A percentile compares a stretch with the other conserved stretches of the same genome.
Evolutionary conservation across 2,888 invertebrate species (phyloP).

Genomic region (Nowickia ferox): DNA sequence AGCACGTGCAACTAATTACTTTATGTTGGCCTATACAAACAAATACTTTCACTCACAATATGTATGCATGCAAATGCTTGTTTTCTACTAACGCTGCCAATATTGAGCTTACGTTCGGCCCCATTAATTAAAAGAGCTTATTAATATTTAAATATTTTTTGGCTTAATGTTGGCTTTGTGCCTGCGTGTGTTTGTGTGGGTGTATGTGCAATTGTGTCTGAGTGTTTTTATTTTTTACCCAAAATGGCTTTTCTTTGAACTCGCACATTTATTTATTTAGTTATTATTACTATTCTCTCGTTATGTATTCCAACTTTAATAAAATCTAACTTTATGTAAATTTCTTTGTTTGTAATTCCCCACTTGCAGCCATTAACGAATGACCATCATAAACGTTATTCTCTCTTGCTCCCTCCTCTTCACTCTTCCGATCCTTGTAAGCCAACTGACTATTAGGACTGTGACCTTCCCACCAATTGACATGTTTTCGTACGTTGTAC

Average conservation of each 20-base stretch:
- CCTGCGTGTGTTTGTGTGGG: not conserved
- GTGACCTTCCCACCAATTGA: constrained; percentile 29
- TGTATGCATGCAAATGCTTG: too few relatives aligned
- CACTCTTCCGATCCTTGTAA: not conserved
- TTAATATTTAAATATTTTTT: not conserved
- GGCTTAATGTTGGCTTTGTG: not conserved
- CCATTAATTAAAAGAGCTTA: not conserved
- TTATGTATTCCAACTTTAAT: constrained; percentile 39
- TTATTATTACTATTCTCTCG: constrained; percentile 7
- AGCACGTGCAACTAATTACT: too few relatives aligned
- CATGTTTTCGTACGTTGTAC: not conserved
- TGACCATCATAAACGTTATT: constrained; percentile 41
- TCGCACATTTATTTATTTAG: constrained; percentile 13
- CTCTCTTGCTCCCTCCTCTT: not conserved
- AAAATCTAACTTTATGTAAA: constrained; percentile 55
- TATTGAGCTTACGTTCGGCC: not conserved
- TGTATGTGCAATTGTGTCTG: not conserved
- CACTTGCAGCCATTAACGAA: constrained; percentile 51
- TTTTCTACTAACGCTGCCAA: not conserved
- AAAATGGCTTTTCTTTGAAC: constrained; percentile 8
- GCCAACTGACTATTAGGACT: constrained; percentile 16
- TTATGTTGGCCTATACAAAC: too few relatives aligned
- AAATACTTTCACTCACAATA: too few relatives aligned
- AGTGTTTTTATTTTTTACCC: not conserved
- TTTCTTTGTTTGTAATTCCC: constrained; percentile 42